Conservation (phyloP, 1,140 invertebrate genomes). For the Brachionus rotundiformis region DNA sequence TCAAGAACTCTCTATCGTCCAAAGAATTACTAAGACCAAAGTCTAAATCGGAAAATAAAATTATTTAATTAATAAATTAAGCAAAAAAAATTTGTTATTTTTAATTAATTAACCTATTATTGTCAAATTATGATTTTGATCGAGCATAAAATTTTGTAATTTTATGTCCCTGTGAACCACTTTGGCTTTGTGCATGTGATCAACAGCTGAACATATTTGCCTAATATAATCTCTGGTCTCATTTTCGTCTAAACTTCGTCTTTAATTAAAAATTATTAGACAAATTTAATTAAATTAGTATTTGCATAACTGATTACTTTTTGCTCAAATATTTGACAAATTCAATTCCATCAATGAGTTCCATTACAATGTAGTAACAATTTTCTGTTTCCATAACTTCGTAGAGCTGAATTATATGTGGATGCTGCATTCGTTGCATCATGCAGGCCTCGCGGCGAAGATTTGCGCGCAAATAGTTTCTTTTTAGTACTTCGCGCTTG, state of each 20-base stretch:
- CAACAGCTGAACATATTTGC: conserved; percentile 92
- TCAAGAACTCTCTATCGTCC: conserved; percentile 46
- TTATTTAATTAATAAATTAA: background rate
- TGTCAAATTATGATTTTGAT: conserved; percentile 49
- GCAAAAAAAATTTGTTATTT: background rate
- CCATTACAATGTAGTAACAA: conserved; percentile 61
- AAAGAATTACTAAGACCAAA: conserved; percentile 53
- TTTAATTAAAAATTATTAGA: conserved; percentile 13
- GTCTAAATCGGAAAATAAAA: background rate
- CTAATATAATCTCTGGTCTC: conserved; percentile 85
- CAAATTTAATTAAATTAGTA: background rate
- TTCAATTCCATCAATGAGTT: conserved; percentile 58
- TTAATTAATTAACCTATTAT: conserved; percentile 2
- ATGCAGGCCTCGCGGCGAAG: conserved; percentile 59
- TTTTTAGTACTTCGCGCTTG: conserved; percentile 57
- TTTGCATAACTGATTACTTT: conserved; percentile 32
- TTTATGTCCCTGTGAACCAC: conserved; percentile 94
- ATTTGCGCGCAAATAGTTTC: conserved; percentile 57
- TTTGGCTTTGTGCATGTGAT: conserved; percentile 86
- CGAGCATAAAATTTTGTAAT: conserved; percentile 62
- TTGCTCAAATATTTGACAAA: conserved; percentile 53
- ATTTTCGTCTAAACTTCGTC: conserved; percentile 69
- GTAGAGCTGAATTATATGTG: conserved; percentile 59
- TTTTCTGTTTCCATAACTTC: conserved; percentile 63
- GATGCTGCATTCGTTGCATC: conserved; percentile 58